phyloP scores from a whole-genome alignment of 2,797 vertebrate genomes.

The Bryconaethiops microstoma region DNA sequence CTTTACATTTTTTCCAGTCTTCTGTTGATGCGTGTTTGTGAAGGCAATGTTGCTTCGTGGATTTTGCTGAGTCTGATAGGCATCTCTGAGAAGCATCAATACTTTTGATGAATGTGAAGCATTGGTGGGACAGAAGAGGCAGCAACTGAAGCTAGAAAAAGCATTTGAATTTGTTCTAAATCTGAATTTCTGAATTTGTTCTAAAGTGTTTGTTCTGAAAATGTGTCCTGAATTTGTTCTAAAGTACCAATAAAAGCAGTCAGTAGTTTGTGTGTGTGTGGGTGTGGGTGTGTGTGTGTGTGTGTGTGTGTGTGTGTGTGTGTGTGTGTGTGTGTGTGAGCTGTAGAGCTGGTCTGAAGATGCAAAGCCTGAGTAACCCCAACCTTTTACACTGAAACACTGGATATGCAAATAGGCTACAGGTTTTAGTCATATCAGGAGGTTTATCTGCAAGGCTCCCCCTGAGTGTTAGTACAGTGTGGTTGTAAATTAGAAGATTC shows the following conservation, averaged over 20 bases:
- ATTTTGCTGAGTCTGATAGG: constrained; percentile 21
- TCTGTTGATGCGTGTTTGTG: constrained; percentile 44
- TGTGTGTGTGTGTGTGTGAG: too few species aligned
- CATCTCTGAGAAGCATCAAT: neutral
- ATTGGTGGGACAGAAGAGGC: neutral
- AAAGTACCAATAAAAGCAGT: neutral
- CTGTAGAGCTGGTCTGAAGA: neutral
- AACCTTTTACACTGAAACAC: constrained; percentile 1
- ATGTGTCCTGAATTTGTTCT: too few species aligned
- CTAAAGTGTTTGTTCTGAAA: too few species aligned
- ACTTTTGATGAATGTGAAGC: neutral
- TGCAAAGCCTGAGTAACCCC: neutral
- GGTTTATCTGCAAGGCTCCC: neutral
- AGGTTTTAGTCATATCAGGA: neutral
- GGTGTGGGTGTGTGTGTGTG: too few species aligned
- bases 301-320: too few species aligned
- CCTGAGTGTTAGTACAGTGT: neutral
- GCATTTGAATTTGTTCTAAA: too few species aligned
- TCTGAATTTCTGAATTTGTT: neutral
- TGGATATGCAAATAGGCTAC: constrained; percentile 3
- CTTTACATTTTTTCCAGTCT: constrained; percentile 54
- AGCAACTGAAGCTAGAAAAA: neutral
- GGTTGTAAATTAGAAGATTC: neutral
- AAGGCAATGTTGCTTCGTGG: constrained; percentile 46
- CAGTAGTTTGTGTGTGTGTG: neutral